Evolutionary conservation across 1,140 invertebrate genomes (phyloP).

Genomic region (Achatina immaculata): DNA sequence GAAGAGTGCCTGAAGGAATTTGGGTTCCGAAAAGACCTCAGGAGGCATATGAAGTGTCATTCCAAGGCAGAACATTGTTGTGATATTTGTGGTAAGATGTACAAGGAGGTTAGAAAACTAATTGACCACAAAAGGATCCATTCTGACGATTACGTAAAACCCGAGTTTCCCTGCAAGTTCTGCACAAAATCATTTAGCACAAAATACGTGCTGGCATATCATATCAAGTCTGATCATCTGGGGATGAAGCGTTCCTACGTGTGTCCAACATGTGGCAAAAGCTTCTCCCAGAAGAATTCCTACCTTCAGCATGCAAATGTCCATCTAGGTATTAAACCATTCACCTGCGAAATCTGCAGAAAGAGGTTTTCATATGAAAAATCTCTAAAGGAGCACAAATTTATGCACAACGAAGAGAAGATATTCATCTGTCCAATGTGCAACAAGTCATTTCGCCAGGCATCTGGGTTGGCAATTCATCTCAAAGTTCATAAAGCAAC

Average conservation of each 20-base stretch:
- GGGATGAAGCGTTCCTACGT: slow-evolving; percentile 60
- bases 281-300: slow-evolving; percentile 64
- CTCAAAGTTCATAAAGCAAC: slow-evolving; percentile 60
- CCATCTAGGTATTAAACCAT: slow-evolving; percentile 61
- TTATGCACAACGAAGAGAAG: slow-evolving; percentile 58
- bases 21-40: slow-evolving; percentile 55
- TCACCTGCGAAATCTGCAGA: slow-evolving; percentile 64
- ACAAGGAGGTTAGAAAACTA: slow-evolving; percentile 51
- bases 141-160: slow-evolving; percentile 56
- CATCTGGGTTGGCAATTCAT: slow-evolving; percentile 59
- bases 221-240: slow-evolving; percentile 61
- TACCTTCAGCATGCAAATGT: slow-evolving; percentile 65
- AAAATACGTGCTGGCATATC: slow-evolving; percentile 59
- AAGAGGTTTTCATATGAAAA: slow-evolving; percentile 63
- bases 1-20: slow-evolving; percentile 54
- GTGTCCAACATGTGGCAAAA: slow-evolving; percentile 66
- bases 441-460: slow-evolving; percentile 59
- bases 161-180: slow-evolving; percentile 55
- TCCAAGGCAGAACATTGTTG: slow-evolving; percentile 52
- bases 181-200: slow-evolving; percentile 63
- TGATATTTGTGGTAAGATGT: slow-evolving; percentile 59
- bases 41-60: slow-evolving; percentile 51
- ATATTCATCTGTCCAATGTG: slow-evolving; percentile 61
- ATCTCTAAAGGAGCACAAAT: slow-evolving; percentile 59
- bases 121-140: slow-evolving; percentile 55